Evolutionary conservation across 1,140 invertebrate genomes (phyloP).

Genomic region (Ips typographus): DNA sequence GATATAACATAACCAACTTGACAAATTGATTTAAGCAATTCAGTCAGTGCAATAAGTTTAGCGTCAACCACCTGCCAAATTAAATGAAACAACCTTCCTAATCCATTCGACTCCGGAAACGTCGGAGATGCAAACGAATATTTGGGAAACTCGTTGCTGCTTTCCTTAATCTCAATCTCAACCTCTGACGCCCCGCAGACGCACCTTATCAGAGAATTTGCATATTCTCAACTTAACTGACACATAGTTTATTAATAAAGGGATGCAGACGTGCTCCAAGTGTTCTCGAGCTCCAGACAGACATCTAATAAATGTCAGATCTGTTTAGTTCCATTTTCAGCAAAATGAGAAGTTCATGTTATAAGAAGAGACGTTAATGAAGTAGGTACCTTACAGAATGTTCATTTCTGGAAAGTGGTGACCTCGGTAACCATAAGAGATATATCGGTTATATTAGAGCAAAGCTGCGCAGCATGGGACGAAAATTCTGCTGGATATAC

Average conservation of each 20-base stretch:
- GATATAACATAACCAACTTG: too few relatives aligned
- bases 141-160: neutral
- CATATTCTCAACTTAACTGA: constrained; percentile 18
- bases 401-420: too few relatives aligned
- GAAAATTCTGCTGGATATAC: too few relatives aligned
- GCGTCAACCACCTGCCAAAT: neutral
- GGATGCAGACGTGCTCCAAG: constrained; percentile 13
- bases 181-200: constrained; percentile 11
- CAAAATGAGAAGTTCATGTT: neutral
- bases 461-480: too few relatives aligned
- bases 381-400: too few relatives aligned
- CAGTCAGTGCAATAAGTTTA: neutral
- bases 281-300: constrained; percentile 10
- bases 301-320: constrained; percentile 17
- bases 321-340: constrained; percentile 4
- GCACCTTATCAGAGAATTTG: constrained; percentile 15
- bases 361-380: neutral
- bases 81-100: neutral
- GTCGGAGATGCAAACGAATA: neutral
- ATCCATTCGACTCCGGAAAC: neutral
- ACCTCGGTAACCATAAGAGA: too few relatives aligned
- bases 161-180: constrained; percentile 4
- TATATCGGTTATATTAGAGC: too few relatives aligned
- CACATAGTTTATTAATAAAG: constrained; percentile 23
- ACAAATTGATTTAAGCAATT: too few relatives aligned